Evolutionary conservation across 2,888 invertebrate genomes (phyloP).

Genomic region (Pollenia labialis): DNA sequence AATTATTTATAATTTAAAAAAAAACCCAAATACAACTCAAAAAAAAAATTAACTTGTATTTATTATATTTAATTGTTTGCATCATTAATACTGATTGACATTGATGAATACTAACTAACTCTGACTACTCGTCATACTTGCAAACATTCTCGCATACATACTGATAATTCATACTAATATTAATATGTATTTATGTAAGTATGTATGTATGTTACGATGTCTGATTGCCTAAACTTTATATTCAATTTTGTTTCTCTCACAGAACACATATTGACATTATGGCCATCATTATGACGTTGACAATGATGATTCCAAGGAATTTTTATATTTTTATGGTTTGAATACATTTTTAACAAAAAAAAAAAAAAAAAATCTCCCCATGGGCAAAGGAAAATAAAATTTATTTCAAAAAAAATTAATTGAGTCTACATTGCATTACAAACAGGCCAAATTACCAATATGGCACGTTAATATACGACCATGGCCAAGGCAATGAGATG

Average conservation of each 20-base stretch:
- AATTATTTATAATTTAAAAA: conserved; percentile 59
- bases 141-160: neutral
- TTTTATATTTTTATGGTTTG: conserved; percentile 59
- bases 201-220: neutral
- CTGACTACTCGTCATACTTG: conserved; percentile 16
- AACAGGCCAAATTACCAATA: conserved; percentile 60
- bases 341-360: neutral
- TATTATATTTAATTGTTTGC: conserved; percentile 66
- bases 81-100: conserved; percentile 68
- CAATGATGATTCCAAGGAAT: conserved; percentile 60
- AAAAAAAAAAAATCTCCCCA: conserved; percentile 15
- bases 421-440: conserved; percentile 60
- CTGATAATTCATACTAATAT: neutral
- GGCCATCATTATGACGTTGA: conserved; percentile 40
- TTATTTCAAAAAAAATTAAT: conserved; percentile 62
- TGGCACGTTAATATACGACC: conserved; percentile 49
- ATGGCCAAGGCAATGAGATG: neutral
- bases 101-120: conserved; percentile 64
- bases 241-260: conserved; percentile 15
- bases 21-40: neutral
- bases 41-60: conserved; percentile 20
- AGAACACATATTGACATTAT: conserved; percentile 10
- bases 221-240: conserved; percentile 6
- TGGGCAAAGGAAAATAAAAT: conserved; percentile 23
- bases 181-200: neutral